A percentile compares a stretch with the other conserved stretches of the same genome.
Conservation (phyloP, 2,888 invertebrate species). For the Schizotus pectinicornis region DNA sequence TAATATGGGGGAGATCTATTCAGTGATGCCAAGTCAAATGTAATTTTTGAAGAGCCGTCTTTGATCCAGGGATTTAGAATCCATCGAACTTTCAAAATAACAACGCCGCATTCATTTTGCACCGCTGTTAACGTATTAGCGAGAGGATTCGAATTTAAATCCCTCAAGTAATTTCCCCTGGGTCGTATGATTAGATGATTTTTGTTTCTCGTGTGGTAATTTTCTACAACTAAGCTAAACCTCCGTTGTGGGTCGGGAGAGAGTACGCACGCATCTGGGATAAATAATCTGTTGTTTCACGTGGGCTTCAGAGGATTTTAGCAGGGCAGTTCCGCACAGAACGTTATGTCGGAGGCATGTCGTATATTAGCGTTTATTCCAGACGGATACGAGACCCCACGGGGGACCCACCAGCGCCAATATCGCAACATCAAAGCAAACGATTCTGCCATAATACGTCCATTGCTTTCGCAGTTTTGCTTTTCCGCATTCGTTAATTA, state of each 20-base stretch:
- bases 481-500: no score
- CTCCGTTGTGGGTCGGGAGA: constrained; percentile 13
- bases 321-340: constrained; percentile 36
- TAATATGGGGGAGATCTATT: no score
- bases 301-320: constrained; percentile 40
- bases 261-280: constrained; percentile 43
- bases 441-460: background rate
- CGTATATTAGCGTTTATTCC: constrained; percentile 31
- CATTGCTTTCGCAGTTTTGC: background rate
- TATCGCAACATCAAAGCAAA: constrained; percentile 23
- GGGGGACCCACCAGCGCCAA: constrained; percentile 10
- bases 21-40: background rate
- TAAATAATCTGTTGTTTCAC: constrained; percentile 48
- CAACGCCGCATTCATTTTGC: constrained; percentile 33
- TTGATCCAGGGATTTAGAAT: constrained; percentile 31
- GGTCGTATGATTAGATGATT: constrained; percentile 42
- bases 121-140: constrained; percentile 39
- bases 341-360: constrained; percentile 33
- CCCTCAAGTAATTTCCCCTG: constrained; percentile 48
- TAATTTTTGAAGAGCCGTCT: constrained; percentile 2
- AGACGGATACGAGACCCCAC: constrained; percentile 5
- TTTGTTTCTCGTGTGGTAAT: constrained; percentile 44
- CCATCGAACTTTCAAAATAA: constrained; percentile 31
- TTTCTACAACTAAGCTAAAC: constrained; percentile 35
- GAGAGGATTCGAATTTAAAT: constrained; percentile 44